Conservation (phyloP, 2,113 vertebrate genomes). For the Trogon surrucura region DNA sequence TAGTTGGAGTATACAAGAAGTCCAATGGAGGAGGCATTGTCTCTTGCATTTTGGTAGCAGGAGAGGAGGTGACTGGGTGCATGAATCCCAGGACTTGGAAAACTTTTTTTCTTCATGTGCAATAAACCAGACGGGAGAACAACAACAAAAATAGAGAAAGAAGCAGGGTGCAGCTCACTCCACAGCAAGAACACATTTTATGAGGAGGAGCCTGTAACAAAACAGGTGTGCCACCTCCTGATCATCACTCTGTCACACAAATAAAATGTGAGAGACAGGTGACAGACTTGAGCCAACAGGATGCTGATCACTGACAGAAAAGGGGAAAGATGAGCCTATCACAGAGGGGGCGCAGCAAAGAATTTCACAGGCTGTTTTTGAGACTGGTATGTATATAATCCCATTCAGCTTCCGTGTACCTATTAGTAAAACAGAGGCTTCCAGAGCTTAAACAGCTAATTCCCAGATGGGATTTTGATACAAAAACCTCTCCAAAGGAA, state of each 20-base stretch:
- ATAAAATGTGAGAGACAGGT: background rate
- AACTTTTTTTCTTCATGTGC: slow-evolving; percentile 22
- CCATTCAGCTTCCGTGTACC: background rate
- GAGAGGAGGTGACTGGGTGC: background rate
- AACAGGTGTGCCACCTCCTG: background rate
- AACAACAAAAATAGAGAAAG: background rate
- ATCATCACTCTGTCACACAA: background rate
- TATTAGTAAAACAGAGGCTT: background rate
- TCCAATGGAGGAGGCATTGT: background rate
- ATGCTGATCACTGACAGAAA: background rate
- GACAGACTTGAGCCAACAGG: background rate
- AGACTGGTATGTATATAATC: background rate
- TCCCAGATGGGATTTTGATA: background rate
- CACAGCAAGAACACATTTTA: background rate
- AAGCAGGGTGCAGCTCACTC: slow-evolving; percentile 12
- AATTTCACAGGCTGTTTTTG: background rate
- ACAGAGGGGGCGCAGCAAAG: background rate
- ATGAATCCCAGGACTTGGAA: slow-evolving; percentile 15
- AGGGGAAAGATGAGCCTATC: background rate
- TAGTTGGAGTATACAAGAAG: background rate
- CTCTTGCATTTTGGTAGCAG: background rate
- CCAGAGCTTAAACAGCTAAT: background rate
- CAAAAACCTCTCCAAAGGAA: background rate
- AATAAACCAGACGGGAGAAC: background rate
- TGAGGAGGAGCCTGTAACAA: background rate